Percentiles rank a stretch among this genome's conserved stretches.
These are phyloP conservation scores for Narcine bancroftii DNA, from an alignment of 2,113 vertebrate genomes.

Conservation along the genomic window DNA sequence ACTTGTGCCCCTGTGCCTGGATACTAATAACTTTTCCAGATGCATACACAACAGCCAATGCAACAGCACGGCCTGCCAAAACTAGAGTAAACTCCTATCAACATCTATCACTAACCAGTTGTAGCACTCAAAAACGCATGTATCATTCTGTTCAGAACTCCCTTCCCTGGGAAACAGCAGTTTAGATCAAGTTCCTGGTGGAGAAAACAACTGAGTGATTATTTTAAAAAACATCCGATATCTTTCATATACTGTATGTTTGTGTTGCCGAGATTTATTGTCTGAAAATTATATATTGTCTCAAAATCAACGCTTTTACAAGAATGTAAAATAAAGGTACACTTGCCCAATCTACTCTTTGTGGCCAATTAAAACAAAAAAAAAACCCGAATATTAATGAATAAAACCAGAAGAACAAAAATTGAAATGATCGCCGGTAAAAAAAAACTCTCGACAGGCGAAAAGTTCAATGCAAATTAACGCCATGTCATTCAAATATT, in stretches of 20 bases:
- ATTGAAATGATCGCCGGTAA: neutral
- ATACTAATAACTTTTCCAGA: constrained; percentile 85
- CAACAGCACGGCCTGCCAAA: constrained; percentile 22
- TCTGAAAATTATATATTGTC: constrained; percentile 1
- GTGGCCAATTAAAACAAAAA: neutral
- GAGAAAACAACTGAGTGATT: neutral
- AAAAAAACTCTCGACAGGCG: neutral
- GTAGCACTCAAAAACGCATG: neutral
- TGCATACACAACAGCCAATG: constrained; percentile 47
- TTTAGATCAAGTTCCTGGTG: neutral
- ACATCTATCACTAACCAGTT: constrained; percentile 33
- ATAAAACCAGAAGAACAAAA: neutral
- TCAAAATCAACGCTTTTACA: constrained; percentile 3
- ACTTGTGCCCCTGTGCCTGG: constrained; percentile 66
- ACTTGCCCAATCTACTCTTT: neutral
- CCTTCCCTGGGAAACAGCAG: neutral
- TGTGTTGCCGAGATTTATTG: neutral
- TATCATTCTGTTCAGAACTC: neutral
- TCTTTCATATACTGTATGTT: neutral
- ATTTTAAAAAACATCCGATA: neutral
- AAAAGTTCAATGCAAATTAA: neutral
- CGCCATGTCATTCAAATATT: neutral
- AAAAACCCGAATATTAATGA: neutral
- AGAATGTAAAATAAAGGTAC: neutral
- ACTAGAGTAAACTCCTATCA: constrained; percentile 10